phyloP scores from a whole-genome alignment of 2,888 invertebrate genomes.

The Deilephila porcellus region DNA sequence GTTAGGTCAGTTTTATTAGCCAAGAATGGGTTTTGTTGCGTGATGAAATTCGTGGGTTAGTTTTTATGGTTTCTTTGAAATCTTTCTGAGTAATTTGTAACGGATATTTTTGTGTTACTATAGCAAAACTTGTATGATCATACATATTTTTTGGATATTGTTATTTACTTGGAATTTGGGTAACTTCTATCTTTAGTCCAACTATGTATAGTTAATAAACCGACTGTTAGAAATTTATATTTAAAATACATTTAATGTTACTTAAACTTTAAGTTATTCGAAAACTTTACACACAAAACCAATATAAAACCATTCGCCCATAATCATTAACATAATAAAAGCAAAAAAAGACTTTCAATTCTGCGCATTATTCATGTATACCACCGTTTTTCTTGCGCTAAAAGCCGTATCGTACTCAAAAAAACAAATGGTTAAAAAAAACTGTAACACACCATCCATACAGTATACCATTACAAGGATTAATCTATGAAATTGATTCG shows the following conservation, averaged over 20 bases:
- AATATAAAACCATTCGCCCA: background rate
- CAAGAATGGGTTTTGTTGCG: background rate
- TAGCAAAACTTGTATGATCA: too few species aligned
- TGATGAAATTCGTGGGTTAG: background rate
- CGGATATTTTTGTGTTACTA: background rate
- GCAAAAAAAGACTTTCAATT: too few species aligned
- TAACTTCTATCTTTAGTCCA: too few species aligned
- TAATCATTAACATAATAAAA: background rate
- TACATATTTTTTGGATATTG: too few species aligned
- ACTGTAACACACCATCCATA: background rate
- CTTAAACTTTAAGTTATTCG: background rate
- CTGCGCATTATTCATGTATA: too few species aligned
- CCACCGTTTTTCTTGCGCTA: background rate
- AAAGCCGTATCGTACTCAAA: background rate
- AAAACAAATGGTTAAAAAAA: constrained; percentile 19
- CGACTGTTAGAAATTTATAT: too few species aligned
- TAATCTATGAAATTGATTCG: constrained; percentile 20
- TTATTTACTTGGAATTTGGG: too few species aligned
- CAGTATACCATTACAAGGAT: constrained; percentile 27
- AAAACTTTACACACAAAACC: background rate
- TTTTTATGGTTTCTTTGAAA: background rate
- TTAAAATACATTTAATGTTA: background rate
- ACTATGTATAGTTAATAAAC: too few species aligned
- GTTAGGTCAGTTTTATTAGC: constrained; percentile 7
- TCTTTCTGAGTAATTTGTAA: background rate